A percentile compares a stretch with the other conserved stretches of the same genome.
Evolutionary conservation across 2,888 invertebrate genomes (phyloP).

Genomic region (Drosophila silvestris): DNA sequence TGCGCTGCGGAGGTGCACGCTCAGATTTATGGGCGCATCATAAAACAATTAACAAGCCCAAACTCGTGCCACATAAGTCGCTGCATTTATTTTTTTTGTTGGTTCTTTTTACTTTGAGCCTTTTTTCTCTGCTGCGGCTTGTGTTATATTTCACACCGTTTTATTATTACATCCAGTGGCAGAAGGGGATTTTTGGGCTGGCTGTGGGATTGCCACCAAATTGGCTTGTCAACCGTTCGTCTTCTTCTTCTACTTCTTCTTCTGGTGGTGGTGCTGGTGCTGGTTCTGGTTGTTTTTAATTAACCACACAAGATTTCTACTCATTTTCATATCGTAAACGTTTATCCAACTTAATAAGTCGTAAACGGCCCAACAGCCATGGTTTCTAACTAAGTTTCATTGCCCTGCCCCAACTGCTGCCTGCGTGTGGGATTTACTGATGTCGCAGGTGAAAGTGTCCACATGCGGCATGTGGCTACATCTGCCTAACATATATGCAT

Average conservation of each 20-base stretch:
- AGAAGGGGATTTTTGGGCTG: slow-evolving; percentile 22
- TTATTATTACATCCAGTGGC: slow-evolving; percentile 61
- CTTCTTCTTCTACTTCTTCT: slow-evolving; percentile 23
- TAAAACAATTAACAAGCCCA: slow-evolving; percentile 81
- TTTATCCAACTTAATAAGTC: slow-evolving; percentile 83
- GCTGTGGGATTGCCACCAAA: slow-evolving; percentile 23
- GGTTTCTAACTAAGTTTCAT: slow-evolving; percentile 74
- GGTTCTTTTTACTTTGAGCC: slow-evolving; percentile 19
- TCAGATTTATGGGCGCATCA: slow-evolving; percentile 80
- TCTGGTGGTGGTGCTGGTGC: neutral
- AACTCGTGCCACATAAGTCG: slow-evolving; percentile 82
- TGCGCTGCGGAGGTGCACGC: slow-evolving; percentile 44
- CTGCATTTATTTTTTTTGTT: slow-evolving; percentile 26
- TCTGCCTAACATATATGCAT: slow-evolving; percentile 10
- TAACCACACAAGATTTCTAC: slow-evolving; percentile 81
- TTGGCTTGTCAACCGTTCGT: slow-evolving; percentile 32
- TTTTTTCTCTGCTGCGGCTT: slow-evolving; percentile 34
- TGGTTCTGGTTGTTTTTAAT: slow-evolving; percentile 64
- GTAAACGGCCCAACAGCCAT: slow-evolving; percentile 64
- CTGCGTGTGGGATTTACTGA: slow-evolving; percentile 59
- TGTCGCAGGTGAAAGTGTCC: slow-evolving; percentile 64
- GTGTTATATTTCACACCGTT: slow-evolving; percentile 78
- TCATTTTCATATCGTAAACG: slow-evolving; percentile 82
- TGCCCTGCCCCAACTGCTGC: slow-evolving; percentile 7
- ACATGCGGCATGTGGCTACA: slow-evolving; percentile 11